phyloP scores from a whole-genome alignment of 2,797 vertebrate genomes.

The Pogonophryne albipinna region DNA sequence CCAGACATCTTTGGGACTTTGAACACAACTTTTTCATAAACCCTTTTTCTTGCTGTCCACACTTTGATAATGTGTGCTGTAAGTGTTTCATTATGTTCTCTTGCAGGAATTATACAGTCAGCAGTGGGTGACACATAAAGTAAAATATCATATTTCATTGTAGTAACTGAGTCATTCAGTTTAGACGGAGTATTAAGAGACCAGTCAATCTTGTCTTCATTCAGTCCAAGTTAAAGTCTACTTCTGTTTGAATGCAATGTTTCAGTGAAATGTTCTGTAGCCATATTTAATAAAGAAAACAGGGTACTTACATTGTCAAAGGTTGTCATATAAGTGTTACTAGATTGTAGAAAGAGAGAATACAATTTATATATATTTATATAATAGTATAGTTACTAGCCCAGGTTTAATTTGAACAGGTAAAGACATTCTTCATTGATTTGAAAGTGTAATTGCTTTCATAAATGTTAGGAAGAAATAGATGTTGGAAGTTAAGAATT shows the following conservation, averaged over 20 bases:
- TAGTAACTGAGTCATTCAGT: conserved; percentile 38
- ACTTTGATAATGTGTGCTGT: conserved; percentile 20
- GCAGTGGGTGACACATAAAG: conserved; percentile 44
- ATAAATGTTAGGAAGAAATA: conserved; percentile 3
- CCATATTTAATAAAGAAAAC: background rate
- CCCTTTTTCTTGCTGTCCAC: conserved; percentile 22
- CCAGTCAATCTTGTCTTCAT: conserved; percentile 8
- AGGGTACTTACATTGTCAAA: background rate
- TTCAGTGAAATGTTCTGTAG: background rate
- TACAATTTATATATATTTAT: background rate
- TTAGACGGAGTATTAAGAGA: conserved; percentile 12
- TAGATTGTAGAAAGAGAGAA: background rate
- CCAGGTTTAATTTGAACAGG: background rate
- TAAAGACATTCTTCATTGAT: conserved; percentile 8
- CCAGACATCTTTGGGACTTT: conserved; percentile 35
- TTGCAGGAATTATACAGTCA: conserved; percentile 28
- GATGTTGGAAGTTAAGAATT: background rate
- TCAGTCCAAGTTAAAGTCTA: background rate
- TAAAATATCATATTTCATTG: conserved; percentile 53
- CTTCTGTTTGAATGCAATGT: background rate
- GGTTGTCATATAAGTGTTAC: background rate
- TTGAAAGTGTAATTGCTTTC: conserved; percentile 10
- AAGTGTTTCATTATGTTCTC: conserved; percentile 30
- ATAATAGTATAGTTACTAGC: background rate
- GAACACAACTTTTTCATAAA: conserved; percentile 46